Conservation (phyloP, 2,888 invertebrate species). For the Hemaris fuciformis region DNA sequence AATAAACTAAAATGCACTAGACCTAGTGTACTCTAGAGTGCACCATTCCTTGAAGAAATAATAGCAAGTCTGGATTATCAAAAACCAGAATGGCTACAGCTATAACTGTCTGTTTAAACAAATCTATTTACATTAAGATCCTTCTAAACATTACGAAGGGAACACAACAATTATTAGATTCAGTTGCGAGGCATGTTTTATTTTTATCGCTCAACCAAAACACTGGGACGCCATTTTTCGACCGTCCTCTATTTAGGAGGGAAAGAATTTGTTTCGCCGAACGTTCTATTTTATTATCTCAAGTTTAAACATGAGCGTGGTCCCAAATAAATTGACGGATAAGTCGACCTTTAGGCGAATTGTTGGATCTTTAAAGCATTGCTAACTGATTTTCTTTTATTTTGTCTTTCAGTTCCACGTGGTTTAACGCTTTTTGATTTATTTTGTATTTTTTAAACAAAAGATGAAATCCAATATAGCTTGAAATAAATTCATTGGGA, state of each 20-base stretch:
- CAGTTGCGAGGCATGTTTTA: constrained; percentile 2
- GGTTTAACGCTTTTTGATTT: no score
- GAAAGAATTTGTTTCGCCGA: background rate
- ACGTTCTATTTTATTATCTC: background rate
- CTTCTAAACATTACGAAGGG: background rate
- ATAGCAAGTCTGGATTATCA: no score
- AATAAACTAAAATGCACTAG: no score
- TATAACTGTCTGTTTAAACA: background rate
- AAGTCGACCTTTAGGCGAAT: background rate
- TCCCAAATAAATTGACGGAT: background rate
- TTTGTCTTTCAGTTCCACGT: background rate
- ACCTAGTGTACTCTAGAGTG: no score
- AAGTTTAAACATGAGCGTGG: background rate
- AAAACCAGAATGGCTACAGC: background rate
- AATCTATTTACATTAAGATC: background rate
- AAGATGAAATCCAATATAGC: no score
- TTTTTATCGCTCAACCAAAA: constrained; percentile 1
- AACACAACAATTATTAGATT: background rate
- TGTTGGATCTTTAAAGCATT: background rate
- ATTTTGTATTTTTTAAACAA: no score
- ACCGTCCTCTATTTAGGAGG: background rate
- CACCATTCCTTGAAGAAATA: no score
- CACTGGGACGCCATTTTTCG: background rate
- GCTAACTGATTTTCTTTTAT: background rate
- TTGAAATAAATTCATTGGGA: no score